A percentile compares a stretch with the other conserved stretches of the same genome.
These are phyloP conservation scores for Cheilosia scutellata DNA, from an alignment of 2,888 invertebrate species.

Conservation along the genomic window DNA sequence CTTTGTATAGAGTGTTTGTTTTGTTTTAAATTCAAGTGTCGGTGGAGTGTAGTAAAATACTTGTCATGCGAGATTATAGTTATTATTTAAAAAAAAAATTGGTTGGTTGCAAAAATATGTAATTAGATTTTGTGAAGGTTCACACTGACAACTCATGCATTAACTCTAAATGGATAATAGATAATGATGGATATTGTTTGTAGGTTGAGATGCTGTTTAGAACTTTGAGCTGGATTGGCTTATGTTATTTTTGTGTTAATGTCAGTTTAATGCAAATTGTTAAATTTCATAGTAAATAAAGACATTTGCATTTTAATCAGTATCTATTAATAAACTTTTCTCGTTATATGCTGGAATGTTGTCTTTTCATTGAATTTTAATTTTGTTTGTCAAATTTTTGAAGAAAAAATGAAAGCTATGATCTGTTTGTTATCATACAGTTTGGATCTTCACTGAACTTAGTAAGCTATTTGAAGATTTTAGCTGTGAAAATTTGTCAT, in stretches of 20 bases:
- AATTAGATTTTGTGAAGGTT: constrained; percentile 46
- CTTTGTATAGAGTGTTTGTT: constrained; percentile 13
- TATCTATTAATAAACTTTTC: no score
- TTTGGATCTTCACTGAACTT: no score
- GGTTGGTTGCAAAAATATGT: constrained; percentile 1
- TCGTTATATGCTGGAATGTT: no score
- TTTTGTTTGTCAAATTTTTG: no score
- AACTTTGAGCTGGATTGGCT: background rate
- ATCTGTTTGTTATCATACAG: no score
- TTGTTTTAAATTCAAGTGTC: constrained; percentile 19
- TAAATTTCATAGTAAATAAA: no score
- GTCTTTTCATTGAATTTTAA: no score
- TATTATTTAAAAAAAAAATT: constrained; percentile 2
- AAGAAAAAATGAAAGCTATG: no score
- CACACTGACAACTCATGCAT: constrained; percentile 9
- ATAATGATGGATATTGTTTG: constrained; percentile 3
- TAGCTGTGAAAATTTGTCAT: no score
- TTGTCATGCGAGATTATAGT: constrained; percentile 37
- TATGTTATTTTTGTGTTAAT: background rate
- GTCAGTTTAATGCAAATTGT: no score
- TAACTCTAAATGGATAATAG: background rate
- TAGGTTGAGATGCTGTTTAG: background rate
- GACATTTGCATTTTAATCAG: no score
- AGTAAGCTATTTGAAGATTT: no score
- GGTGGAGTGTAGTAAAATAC: background rate